phyloP scores from a whole-genome alignment of 2,888 invertebrate genomes.

The Caradrina kadenii region DNA sequence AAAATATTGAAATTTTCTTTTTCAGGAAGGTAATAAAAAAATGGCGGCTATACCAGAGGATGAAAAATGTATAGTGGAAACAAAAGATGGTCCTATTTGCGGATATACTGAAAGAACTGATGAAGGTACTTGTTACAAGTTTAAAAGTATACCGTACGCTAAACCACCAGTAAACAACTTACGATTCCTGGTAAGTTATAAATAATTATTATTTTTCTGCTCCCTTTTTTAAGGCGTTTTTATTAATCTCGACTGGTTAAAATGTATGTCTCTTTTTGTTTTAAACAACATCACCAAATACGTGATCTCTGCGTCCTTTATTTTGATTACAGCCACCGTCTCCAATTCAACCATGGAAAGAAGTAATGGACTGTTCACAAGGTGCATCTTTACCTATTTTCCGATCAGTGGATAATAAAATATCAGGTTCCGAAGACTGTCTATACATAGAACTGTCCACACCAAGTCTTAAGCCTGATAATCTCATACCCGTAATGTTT shows the following conservation, averaged over 20 bases:
- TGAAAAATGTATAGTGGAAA: slow-evolving; percentile 67
- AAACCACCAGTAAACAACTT: slow-evolving; percentile 81
- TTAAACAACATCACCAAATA: not conserved
- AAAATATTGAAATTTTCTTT: not conserved
- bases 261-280: no score
- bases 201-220: not conserved
- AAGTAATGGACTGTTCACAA: slow-evolving; percentile 77
- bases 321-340: slow-evolving; percentile 78
- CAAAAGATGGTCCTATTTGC: slow-evolving; percentile 77
- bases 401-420: slow-evolving; percentile 58
- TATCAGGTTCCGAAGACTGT: slow-evolving; percentile 82
- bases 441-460: slow-evolving; percentile 83
- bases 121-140: slow-evolving; percentile 74
- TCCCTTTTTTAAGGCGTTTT: no score
- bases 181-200: slow-evolving; percentile 80
- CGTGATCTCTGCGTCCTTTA: not conserved
- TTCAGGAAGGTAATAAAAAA: slow-evolving; percentile 12
- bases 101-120: slow-evolving; percentile 75
- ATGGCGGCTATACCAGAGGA: slow-evolving; percentile 63
- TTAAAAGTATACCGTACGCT: slow-evolving; percentile 84
- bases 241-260: no score
- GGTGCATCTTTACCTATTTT: slow-evolving; percentile 64
- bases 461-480: slow-evolving; percentile 74
- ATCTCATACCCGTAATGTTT: slow-evolving; percentile 87
- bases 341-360: slow-evolving; percentile 75